Conservation (phyloP, 2,113 vertebrate genomes). For the Triplophysa siluroides region DNA sequence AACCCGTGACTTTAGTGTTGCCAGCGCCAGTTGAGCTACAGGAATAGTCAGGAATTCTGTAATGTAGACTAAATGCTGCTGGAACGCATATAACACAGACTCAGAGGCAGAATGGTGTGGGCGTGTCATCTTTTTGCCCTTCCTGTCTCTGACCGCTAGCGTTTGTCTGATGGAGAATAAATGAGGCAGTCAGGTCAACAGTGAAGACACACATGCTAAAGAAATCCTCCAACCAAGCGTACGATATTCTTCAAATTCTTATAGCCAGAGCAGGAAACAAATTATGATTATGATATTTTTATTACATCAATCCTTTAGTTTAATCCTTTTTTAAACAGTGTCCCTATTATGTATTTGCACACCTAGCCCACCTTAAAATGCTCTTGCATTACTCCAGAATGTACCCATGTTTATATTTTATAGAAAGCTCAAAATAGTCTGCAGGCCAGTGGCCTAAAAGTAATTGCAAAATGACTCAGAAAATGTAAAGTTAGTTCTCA, state of each 20-base stretch:
- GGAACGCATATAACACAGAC: neutral
- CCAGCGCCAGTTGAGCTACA: neutral
- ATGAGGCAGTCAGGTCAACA: constrained; percentile 37
- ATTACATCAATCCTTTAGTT: neutral
- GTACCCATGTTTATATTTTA: no score
- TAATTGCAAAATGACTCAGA: no score
- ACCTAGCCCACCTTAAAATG: no score
- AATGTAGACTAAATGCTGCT: neutral
- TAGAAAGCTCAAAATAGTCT: no score
- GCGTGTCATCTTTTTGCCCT: constrained; percentile 9
- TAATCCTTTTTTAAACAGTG: no score
- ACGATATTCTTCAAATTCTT: neutral
- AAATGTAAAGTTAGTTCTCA: no score
- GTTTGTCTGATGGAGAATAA: constrained; percentile 61
- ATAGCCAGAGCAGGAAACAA: neutral
- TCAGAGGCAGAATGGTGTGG: neutral
- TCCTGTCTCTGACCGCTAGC: constrained; percentile 62
- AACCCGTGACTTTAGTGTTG: constrained; percentile 44
- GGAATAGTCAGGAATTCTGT: neutral
- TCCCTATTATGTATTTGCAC: no score
- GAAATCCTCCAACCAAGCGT: constrained; percentile 25
- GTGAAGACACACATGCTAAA: constrained; percentile 54
- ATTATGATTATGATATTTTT: neutral
- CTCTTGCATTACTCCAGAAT: no score
- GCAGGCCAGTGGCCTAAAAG: no score